These are phyloP conservation scores for Shinisaurus crocodilurus DNA, from an alignment of 2,113 vertebrate species.

Conservation along the genomic window DNA sequence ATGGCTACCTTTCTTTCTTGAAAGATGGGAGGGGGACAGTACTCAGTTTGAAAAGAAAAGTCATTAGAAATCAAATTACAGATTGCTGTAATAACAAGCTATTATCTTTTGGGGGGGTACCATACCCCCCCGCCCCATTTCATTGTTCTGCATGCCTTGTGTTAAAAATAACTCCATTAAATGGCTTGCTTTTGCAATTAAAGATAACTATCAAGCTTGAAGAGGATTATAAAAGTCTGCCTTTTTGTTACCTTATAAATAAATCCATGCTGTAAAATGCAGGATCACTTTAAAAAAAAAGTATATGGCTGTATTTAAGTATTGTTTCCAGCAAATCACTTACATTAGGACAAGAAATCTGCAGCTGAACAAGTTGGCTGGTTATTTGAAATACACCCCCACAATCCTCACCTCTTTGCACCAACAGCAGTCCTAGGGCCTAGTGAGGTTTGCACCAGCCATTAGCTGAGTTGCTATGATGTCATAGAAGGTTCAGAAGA, in stretches of 20 bases:
- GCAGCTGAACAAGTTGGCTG: neutral
- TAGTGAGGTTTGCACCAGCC: neutral
- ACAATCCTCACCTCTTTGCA: neutral
- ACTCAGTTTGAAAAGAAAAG: neutral
- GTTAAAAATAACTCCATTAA: slow-evolving; percentile 17
- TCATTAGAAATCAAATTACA: neutral
- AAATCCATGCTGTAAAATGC: neutral
- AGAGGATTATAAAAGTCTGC: slow-evolving; percentile 13
- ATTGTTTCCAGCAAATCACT: neutral
- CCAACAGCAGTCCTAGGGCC: neutral
- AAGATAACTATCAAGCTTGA: neutral
- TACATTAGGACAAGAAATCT: neutral
- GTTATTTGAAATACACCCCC: neutral
- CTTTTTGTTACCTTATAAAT: slow-evolving; percentile 13
- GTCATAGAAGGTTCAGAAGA: neutral
- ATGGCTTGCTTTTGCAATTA: slow-evolving; percentile 22
- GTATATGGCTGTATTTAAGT: neutral
- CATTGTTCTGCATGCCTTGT: neutral
- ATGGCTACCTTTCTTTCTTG: neutral
- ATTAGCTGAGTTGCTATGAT: neutral
- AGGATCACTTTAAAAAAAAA: neutral
- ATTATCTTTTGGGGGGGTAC: neutral
- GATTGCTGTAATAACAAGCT: neutral
- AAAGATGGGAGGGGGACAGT: too few species aligned
- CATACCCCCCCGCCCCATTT: neutral